Percentiles rank a stretch among this genome's conserved stretches.
Evolutionary conservation across 2,888 invertebrate species (phyloP).

Genomic region (Eristalinus aeneus): DNA sequence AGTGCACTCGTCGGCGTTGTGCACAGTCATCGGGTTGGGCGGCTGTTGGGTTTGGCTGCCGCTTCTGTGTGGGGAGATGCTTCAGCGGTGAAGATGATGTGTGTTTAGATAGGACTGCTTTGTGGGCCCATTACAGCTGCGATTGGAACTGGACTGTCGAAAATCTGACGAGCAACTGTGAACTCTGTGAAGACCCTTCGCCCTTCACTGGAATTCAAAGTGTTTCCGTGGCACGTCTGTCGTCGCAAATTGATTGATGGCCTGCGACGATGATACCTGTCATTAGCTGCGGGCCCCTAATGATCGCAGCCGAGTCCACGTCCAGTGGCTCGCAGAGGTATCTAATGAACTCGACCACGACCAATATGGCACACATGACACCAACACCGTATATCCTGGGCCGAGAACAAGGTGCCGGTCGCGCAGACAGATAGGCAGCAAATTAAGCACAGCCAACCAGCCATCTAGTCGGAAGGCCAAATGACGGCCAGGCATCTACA

Average conservation of each 20-base stretch:
- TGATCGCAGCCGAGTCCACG: constrained; percentile 31
- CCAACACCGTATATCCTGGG: constrained; percentile 45
- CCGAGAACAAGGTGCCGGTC: constrained; percentile 47
- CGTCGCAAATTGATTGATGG: constrained; percentile 52
- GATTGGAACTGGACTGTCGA: not conserved
- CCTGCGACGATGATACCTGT: constrained; percentile 37
- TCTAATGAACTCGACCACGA: constrained; percentile 26
- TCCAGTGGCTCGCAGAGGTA: not conserved
- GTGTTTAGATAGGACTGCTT: constrained; percentile 16
- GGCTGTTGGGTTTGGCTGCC: not conserved
- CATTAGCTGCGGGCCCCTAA: constrained; percentile 40
- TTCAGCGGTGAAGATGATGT: constrained; percentile 29
- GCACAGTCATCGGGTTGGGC: constrained; percentile 60
- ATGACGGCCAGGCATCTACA: constrained; percentile 37
- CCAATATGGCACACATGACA: constrained; percentile 35
- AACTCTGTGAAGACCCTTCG: not conserved
- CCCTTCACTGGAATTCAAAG: not conserved
- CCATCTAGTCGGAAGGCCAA: constrained; percentile 16
- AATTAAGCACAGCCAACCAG: constrained; percentile 32
- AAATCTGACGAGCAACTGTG: not conserved
- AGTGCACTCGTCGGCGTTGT: constrained; percentile 49
- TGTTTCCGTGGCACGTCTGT: not conserved
- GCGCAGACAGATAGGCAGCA: constrained; percentile 54
- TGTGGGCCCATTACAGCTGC: not conserved
- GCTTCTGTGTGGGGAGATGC: constrained; percentile 6